Evolutionary conservation across 2,113 vertebrate species (phyloP), one percentile per base, ranked within the genome.

Genomic region (Thymallus thymallus): DNA sequence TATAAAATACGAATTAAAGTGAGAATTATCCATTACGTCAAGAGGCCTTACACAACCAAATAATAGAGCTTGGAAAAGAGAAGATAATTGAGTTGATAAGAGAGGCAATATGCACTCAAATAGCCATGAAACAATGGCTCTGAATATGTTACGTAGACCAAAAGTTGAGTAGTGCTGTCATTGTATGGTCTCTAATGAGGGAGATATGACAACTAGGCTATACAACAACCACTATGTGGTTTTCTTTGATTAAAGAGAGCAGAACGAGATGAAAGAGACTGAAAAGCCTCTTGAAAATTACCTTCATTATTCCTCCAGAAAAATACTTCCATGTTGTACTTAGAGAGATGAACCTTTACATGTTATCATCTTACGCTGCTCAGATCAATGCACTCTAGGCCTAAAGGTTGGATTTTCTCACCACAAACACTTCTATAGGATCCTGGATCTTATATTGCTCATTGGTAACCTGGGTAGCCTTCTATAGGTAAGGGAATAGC

Each of bases 181-280:
- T 68, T 30, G 20, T 64, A 35, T n/a, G 14, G 51, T 68, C 56
- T 74, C 65, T 65, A 74, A 74, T 58, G 48, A 74, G 48, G 64
- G 20, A 35, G 29, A 24, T 55, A 64, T 41, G 45, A 74, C 68
- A 46, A 58, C 65, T 55, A 55, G 16, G 18, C 18, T 18, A 55
- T 16, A 55, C 48, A 16, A 18, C 5, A 55, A 55, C 12, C 48
- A 55, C 48, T 55, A 13, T 46, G 48, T 55, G 48, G 48, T 20
- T 55, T 20, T 20, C 48, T 13, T 55, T 18, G 48, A 55, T 55
- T 55, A 18, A 55, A 16, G 14, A 55, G 48, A 13, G 48, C 48
- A 55, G 14, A 18, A 55, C 18, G 18, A 55, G 48, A 18, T 20
- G 18, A 55, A 55, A 55, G 48, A 13, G 16, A 55, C 48, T 16